These are phyloP conservation scores for Agrotis segetum DNA, from an alignment of 2,888 invertebrate species.

Conservation along the genomic window DNA sequence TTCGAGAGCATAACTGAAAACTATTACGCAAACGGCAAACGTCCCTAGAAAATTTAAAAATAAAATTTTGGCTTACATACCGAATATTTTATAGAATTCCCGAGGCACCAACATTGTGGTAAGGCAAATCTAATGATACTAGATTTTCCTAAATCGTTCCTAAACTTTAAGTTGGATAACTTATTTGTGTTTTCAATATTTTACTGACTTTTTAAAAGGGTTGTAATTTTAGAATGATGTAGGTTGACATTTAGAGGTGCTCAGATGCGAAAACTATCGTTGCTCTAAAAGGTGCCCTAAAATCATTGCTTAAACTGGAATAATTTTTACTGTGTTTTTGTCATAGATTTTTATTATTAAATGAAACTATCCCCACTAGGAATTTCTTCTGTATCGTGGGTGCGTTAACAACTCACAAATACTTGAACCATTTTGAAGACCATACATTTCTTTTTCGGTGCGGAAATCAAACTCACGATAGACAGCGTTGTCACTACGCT, in stretches of 20 bases:
- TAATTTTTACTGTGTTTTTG: not conserved
- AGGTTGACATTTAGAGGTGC: not conserved
- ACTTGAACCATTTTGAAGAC: too few species aligned
- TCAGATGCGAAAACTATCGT: too few species aligned
- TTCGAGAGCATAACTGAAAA: conserved; percentile 22
- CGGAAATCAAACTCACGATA: too few species aligned
- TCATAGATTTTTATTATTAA: not conserved
- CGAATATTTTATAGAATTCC: conserved; percentile 41
- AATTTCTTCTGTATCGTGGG: too few species aligned
- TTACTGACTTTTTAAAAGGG: conserved; percentile 29
- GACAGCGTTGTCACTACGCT: too few species aligned
- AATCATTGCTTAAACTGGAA: too few species aligned
- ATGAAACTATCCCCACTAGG: too few species aligned
- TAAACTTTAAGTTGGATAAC: conserved; percentile 28
- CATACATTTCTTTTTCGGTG: too few species aligned
- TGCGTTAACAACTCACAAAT: too few species aligned
- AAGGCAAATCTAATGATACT: conserved; percentile 45
- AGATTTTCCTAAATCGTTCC: conserved; percentile 47
- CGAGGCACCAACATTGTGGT: conserved; percentile 25
- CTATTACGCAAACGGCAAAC: conserved; percentile 5
- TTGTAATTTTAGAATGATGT: conserved; percentile 6
- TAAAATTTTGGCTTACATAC: conserved; percentile 22
- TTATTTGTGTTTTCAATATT: conserved; percentile 22
- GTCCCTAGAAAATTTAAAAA: conserved; percentile 19
- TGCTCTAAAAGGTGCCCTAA: too few species aligned